These are phyloP conservation scores for Timema cristinae DNA, from an alignment of 2,888 invertebrate species.

Conservation along the genomic window DNA sequence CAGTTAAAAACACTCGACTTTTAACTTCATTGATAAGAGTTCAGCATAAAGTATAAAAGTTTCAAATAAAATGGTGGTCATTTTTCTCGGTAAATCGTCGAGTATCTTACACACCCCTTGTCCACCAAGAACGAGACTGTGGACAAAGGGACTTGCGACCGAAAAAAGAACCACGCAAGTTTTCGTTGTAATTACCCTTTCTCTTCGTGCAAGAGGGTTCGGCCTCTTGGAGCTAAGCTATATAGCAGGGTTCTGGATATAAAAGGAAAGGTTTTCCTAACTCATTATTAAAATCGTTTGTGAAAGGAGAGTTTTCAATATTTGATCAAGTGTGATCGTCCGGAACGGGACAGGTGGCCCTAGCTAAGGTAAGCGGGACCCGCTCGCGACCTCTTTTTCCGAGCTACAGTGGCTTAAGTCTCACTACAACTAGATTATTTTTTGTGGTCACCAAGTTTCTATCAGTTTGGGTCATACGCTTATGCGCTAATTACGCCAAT, in stretches of 20 bases:
- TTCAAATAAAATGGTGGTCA: too few species aligned
- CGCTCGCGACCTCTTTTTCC: slow-evolving; percentile 10
- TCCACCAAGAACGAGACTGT: background rate
- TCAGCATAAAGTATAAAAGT: too few species aligned
- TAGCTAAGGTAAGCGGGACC: slow-evolving; percentile 17
- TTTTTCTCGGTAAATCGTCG: too few species aligned
- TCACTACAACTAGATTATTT: background rate
- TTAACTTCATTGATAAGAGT: too few species aligned
- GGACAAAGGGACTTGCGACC: slow-evolving; percentile 20
- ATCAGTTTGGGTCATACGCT: too few species aligned
- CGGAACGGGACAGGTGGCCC: slow-evolving; percentile 28
- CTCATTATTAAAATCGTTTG: slow-evolving; percentile 33
- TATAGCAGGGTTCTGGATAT: slow-evolving; percentile 3
- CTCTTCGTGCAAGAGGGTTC: slow-evolving; percentile 15
- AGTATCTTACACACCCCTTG: background rate
- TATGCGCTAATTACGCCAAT: too few species aligned
- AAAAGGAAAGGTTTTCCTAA: slow-evolving; percentile 21
- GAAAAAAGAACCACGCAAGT: slow-evolving; percentile 20
- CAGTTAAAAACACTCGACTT: too few species aligned
- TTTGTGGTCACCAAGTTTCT: too few species aligned
- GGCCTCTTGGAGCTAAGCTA: background rate
- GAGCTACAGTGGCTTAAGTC: background rate
- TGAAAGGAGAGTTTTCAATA: slow-evolving; percentile 31
- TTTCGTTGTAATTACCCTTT: slow-evolving; percentile 24
- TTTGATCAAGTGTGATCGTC: slow-evolving; percentile 32